phyloP scores from a whole-genome alignment of 2,888 invertebrate genomes.

The Rhyacophila evoluta region DNA sequence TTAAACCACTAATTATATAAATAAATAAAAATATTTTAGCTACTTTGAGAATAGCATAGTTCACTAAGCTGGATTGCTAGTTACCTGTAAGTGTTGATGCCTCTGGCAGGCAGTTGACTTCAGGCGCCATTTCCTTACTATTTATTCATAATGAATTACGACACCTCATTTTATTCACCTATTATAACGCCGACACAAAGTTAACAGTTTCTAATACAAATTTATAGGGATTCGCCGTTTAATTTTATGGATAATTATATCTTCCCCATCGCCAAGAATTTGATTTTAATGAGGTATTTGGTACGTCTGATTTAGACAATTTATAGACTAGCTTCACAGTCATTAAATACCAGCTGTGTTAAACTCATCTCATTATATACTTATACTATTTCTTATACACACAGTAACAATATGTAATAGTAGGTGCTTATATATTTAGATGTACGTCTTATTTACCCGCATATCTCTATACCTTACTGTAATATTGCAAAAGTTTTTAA shows the following conservation, averaged over 20 bases:
- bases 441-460: too few relatives aligned
- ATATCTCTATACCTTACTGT: too few relatives aligned
- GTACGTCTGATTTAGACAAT: neutral
- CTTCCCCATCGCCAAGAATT: neutral
- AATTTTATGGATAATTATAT: neutral
- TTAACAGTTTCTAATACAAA: neutral
- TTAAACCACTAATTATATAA: too few relatives aligned
- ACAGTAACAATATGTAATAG: too few relatives aligned
- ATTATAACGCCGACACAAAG: neutral
- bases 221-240: neutral
- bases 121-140: slow-evolving; percentile 33
- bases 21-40: neutral
- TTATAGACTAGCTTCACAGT: too few relatives aligned
- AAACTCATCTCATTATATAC: too few relatives aligned
- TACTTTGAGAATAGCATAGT: neutral
- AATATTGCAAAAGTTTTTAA: too few relatives aligned
- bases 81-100: slow-evolving; percentile 34
- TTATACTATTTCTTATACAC: too few relatives aligned
- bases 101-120: slow-evolving; percentile 27
- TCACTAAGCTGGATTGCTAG: slow-evolving; percentile 3
- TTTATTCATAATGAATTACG: slow-evolving; percentile 1
- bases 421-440: too few relatives aligned
- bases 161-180: neutral
- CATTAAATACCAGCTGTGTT: too few relatives aligned
- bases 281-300: neutral